These are phyloP conservation scores for Fundulus diaphanus DNA, from an alignment of 2,797 vertebrate genomes.

Conservation along the genomic window DNA sequence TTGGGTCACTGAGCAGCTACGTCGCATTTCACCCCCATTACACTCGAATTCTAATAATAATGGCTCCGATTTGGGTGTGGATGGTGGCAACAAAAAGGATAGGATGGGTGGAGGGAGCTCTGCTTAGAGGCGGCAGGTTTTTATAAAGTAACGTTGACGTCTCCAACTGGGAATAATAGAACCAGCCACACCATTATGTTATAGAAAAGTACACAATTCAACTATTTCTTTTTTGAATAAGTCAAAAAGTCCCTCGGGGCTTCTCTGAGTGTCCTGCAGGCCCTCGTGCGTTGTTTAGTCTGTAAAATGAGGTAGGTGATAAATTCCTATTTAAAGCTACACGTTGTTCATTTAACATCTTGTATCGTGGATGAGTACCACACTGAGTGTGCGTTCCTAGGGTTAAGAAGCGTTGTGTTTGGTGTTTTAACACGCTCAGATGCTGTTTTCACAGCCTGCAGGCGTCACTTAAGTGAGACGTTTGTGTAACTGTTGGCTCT, in stretches of 20 bases:
- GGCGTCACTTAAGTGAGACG: neutral
- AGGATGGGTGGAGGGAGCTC: no score
- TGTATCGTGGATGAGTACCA: neutral
- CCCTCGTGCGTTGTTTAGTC: no score
- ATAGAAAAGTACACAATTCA: neutral
- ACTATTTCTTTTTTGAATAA: neutral
- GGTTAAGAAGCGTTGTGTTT: neutral
- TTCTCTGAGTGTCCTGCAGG: no score
- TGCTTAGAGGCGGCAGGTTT: no score
- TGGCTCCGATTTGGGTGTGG: neutral
- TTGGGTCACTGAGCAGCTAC: neutral
- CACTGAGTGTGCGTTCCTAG: no score
- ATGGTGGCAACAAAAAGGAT: no score
- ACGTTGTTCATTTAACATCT: neutral
- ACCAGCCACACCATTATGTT: no score
- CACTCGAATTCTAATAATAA: neutral
- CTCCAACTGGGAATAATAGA: no score
- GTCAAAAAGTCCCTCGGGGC: neutral
- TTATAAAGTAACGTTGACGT: no score
- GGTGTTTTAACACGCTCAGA: neutral
- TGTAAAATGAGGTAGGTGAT: no score
- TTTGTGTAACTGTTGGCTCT: neutral
- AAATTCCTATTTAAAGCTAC: neutral
- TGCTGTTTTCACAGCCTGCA: slow-evolving; percentile 5
- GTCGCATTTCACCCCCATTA: neutral